Conservation (phyloP, 2,113 vertebrate species). For the Leuciscus idus region DNA sequence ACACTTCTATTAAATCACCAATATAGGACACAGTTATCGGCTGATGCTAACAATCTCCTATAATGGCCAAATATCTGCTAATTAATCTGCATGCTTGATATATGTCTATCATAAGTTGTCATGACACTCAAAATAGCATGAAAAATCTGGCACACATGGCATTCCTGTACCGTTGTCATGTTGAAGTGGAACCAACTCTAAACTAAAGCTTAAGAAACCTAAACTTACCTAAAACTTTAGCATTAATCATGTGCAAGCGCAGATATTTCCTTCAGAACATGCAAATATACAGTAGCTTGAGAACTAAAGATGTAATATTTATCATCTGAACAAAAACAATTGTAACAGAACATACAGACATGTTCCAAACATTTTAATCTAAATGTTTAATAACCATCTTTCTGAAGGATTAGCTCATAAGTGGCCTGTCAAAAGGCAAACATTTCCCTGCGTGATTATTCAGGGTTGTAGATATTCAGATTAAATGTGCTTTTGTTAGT, state of each 20-base stretch:
- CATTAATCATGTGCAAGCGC: not conserved
- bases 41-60: not conserved
- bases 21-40: not conserved
- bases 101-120: not conserved
- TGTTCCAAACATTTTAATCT: slow-evolving; percentile 31
- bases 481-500: slow-evolving; percentile 32
- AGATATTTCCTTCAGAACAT: not conserved
- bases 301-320: slow-evolving; percentile 8
- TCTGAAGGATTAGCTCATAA: slow-evolving; percentile 28
- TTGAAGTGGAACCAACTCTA: no score
- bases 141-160: not conserved
- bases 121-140: not conserved
- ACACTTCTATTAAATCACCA: not conserved
- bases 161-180: no score
- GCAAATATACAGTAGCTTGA: not conserved
- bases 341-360: not conserved
- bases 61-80: not conserved
- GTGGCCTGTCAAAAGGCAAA: slow-evolving; percentile 15
- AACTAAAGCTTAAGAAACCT: no score
- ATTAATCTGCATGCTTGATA: not conserved
- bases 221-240: not conserved
- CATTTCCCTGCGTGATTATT: slow-evolving; percentile 16
- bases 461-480: slow-evolving; percentile 27
- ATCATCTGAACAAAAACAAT: slow-evolving; percentile 18
- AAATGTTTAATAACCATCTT: slow-evolving; percentile 31